Base-by-base conservation (phyloP, 2,113 vertebrate genomes). In the Neotoma lepida region DNA sequence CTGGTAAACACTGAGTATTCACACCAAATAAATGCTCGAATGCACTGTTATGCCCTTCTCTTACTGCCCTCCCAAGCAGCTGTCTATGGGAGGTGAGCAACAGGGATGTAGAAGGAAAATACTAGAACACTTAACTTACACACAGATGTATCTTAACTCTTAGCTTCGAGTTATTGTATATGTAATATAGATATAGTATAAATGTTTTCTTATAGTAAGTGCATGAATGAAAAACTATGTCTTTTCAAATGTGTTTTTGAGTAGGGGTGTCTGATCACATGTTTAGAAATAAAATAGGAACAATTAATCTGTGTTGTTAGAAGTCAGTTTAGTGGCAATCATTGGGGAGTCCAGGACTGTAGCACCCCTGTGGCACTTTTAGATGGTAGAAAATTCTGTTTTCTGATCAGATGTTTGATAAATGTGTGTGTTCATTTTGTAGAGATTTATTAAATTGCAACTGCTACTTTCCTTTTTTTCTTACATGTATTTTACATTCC, bases 351-450 rank as follows among this genome's bases (percentile, higher is more conserved):
- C 76, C 3, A 12, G 39, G 28, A 22, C 9, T 10, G 44, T 63
- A 15, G 1, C 8, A 49, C 17, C 15, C 1, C 3, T 8, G 39
- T 13, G 15, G 9, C 9, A 7, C 61, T 49, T 4, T 5, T 6
- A 33, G 68, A 33, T 12, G 17, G 28, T 73, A 41, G 20, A 44
- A 87, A 78, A 87, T 80, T 41, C 51, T 41, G 13, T 86, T 90
- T 94, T 61, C 54, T 77, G 14, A 77, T 68, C 12, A 44, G 30
- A 33, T 68, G 9, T 63, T n/a, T 51, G 49, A 49, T 51, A 22
- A 54, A 30, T 9, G 6, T 41, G 9, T 30, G 56, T 18, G 9
- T 84, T 84, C 26, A 84, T 30, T 84, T 46, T 84, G 88, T 58
- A 33, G 17, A 84, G 73, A 73, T 7, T 14, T 9, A 9, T 63